A percentile compares a stretch with the other conserved stretches of the same genome.
Conservation (phyloP, 2,888 invertebrate genomes). For the Tetragonisca angustula region DNA sequence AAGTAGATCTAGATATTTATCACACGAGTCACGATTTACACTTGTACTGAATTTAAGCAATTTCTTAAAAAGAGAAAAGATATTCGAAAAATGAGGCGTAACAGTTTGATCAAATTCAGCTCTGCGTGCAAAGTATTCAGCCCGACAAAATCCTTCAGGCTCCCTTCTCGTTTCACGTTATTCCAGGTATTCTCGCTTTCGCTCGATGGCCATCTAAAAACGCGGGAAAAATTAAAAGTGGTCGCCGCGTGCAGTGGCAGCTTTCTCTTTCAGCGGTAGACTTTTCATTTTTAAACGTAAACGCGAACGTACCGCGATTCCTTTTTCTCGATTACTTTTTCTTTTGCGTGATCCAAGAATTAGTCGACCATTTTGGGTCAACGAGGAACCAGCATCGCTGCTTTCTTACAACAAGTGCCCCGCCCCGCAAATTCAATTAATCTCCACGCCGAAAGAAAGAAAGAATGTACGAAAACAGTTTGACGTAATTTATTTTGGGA, state of each 20-base stretch:
- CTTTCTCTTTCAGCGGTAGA: neutral
- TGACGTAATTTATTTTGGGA: neutral
- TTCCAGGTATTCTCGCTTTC: slow-evolving; percentile 34
- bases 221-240: slow-evolving; percentile 12
- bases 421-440: neutral
- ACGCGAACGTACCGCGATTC: neutral
- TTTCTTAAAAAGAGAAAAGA: too few species aligned
- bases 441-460: neutral
- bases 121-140: slow-evolving; percentile 59
- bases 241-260: slow-evolving; percentile 28
- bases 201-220: slow-evolving; percentile 23
- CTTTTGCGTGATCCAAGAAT: neutral
- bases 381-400: neutral
- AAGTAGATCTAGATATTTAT: too few species aligned
- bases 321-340: too few species aligned
- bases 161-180: slow-evolving; percentile 14
- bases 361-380: slow-evolving; percentile 16
- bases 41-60: too few species aligned
- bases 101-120: neutral
- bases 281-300: neutral
- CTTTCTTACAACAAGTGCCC: too few species aligned
- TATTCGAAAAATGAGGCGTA: too few species aligned
- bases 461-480: neutral
- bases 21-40: too few species aligned
- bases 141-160: slow-evolving; percentile 54